These are phyloP conservation scores for Brachionus paranguensis DNA, from an alignment of 1,140 invertebrate genomes.

Conservation along the genomic window DNA sequence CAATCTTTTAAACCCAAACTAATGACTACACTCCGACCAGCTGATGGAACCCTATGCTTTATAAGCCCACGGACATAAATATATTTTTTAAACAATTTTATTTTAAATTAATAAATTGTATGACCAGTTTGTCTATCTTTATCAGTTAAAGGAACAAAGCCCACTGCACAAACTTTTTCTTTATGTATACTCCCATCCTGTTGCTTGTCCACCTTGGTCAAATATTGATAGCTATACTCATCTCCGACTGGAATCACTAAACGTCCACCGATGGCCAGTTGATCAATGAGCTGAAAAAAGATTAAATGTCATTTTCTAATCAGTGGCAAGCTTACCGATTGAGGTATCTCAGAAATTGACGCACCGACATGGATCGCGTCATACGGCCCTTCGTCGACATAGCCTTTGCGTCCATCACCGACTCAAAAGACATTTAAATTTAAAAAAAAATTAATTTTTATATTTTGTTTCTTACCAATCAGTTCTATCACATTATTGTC, in stretches of 20 bases:
- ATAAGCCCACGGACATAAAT: background rate
- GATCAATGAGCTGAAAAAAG: slow-evolving; percentile 62
- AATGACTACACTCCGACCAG: background rate
- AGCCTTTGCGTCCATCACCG: slow-evolving; percentile 78
- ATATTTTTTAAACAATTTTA: background rate
- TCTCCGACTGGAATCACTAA: slow-evolving; percentile 85
- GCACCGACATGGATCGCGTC: slow-evolving; percentile 91
- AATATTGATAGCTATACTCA: slow-evolving; percentile 54
- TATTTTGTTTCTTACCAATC: background rate
- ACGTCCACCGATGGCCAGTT: slow-evolving; percentile 74
- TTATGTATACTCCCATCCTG: slow-evolving; percentile 69
- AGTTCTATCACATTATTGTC: slow-evolving; percentile 27
- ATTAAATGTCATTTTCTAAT: background rate
- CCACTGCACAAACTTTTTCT: slow-evolving; percentile 81
- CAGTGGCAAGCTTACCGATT: slow-evolving; percentile 59
- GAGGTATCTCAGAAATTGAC: slow-evolving; percentile 71
- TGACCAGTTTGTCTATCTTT: slow-evolving; percentile 62
- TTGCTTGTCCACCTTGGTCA: slow-evolving; percentile 70
- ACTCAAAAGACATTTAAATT: slow-evolving; percentile 47
- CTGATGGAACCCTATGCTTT: background rate
- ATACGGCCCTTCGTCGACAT: slow-evolving; percentile 68
- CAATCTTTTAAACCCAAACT: background rate
- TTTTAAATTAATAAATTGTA: slow-evolving; percentile 12
- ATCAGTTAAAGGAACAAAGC: slow-evolving; percentile 92
- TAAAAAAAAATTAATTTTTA: background rate